Base-by-base conservation (phyloP, 1,140 invertebrate genomes). In the Camponotus pennsylvanicus region DNA sequence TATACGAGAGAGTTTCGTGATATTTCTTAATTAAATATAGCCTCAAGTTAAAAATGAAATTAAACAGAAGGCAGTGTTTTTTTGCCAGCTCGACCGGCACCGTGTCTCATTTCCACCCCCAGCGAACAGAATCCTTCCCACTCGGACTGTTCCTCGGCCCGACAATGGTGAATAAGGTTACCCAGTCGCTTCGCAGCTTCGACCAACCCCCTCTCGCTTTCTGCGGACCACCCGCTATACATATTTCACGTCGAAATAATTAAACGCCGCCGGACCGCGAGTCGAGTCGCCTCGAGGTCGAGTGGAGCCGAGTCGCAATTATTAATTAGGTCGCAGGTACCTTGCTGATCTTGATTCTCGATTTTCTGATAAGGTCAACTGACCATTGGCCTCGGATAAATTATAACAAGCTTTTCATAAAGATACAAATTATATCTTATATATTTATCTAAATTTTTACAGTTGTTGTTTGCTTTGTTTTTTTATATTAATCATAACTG, bases 1-100 rank as follows among this genome's bases (percentile, higher is more conserved):
- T 66, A 63, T 27, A 73, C 86, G n/a, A 71, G 77, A 85, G 80
- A 85, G 90, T 88, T 92, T 88, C 76, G 90, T 90, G 91, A 94
- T 94, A 94, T 94, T 94, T 94, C 94, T 94, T 93, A 94, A 94
- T 94, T 94, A 94, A 94, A 94, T 93, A 91, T 92, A 93, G 90
- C 90, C 89, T 87, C 90, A 87, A 92, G 91, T 93, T 92, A 94
- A 94, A 94, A 94, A 93, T 93, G 90, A 93, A 94, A 94, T 94
- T 93, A 94, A 94, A 93, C 93, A 92, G 92, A 93, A 92, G 90
- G 89, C 88, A 76, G 88, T 85, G 87, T 91, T 88, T 91, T 89
- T 90, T 85, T 79, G 59, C 49, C 88, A 76, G 59, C 55, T 45
- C 40, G 67, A 63, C 63, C 80, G 59, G 40, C 67, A 63, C 78